A percentile compares a stretch with the other conserved stretches of the same genome.
Conservation (phyloP, 2,888 invertebrate species). For the Margaritifera margaritifera region DNA sequence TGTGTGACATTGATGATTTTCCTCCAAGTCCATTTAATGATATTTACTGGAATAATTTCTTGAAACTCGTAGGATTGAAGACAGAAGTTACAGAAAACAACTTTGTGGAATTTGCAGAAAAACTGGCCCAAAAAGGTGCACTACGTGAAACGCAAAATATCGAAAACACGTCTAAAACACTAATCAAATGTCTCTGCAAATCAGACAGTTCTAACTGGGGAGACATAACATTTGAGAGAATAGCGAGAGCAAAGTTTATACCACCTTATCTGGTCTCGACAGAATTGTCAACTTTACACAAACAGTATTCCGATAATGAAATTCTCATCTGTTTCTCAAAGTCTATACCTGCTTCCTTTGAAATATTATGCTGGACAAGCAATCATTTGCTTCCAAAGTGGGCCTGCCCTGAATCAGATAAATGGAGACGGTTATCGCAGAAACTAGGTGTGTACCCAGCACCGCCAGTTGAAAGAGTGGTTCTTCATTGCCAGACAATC, state of each 20-base stretch:
- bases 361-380: conserved; percentile 23
- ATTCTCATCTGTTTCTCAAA: conserved; percentile 12
- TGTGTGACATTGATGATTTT: conserved; percentile 8
- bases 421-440: not conserved
- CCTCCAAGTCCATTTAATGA: conserved; percentile 19
- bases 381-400: conserved; percentile 19
- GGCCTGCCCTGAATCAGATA: not conserved
- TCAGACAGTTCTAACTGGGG: too few species aligned
- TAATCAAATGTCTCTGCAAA: conserved; percentile 21
- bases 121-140: conserved; percentile 11
- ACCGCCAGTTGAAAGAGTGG: conserved; percentile 15
- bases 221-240: conserved; percentile 1
- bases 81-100: too few species aligned
- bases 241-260: too few species aligned
- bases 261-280: too few species aligned
- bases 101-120: conserved; percentile 24
- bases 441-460: conserved; percentile 17
- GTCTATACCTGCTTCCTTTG: not conserved
- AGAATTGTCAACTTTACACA: too few species aligned
- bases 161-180: conserved; percentile 6
- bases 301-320: not conserved
- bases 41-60: conserved; percentile 14
- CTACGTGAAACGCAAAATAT: not conserved
- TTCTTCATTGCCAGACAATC: conserved; percentile 27
- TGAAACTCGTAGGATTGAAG: conserved; percentile 26